A percentile compares a stretch with the other conserved stretches of the same genome.
phyloP scores from a whole-genome alignment of 2,888 invertebrate species.

The Nemurella pictetii region DNA sequence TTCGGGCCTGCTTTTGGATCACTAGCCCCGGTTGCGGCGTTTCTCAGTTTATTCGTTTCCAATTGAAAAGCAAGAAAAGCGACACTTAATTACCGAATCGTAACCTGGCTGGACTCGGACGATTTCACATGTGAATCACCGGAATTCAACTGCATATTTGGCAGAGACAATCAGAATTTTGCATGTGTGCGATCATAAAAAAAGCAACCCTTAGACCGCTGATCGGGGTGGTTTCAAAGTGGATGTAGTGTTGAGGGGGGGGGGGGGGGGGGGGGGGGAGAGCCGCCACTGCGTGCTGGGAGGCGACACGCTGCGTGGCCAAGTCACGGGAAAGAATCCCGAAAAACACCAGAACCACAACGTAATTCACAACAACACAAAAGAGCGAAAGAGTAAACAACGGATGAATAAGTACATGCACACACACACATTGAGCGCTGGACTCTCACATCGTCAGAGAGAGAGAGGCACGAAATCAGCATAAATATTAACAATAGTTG shows the following conservation, averaged over 20 bases:
- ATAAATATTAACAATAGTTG: background rate
- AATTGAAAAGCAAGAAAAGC: too few species aligned
- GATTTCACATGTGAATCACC: too few species aligned
- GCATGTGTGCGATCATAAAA: too few species aligned
- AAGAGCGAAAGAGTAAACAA: constrained; percentile 9
- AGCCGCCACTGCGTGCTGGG: background rate
- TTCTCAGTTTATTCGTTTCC: too few species aligned
- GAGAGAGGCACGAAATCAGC: background rate
- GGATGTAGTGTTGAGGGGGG: background rate
- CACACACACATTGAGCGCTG: background rate
- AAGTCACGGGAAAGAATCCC: constrained; percentile 22
- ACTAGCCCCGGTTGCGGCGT: too few species aligned
- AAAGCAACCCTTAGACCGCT: background rate
- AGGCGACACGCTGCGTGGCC: constrained; percentile 4
- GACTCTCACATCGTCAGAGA: background rate
- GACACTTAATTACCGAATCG: too few species aligned
- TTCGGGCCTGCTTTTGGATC: too few species aligned
- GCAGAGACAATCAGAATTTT: too few species aligned
- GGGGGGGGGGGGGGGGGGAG: background rate
- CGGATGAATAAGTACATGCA: constrained; percentile 7
- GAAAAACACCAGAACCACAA: background rate
- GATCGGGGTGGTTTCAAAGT: background rate
- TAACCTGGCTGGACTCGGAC: too few species aligned
- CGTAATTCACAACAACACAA: background rate
- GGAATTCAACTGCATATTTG: too few species aligned